Evolutionary conservation across 2,113 vertebrate species (phyloP), one percentile per base, ranked within the genome.

Genomic region (Synchiropus splendidus): DNA sequence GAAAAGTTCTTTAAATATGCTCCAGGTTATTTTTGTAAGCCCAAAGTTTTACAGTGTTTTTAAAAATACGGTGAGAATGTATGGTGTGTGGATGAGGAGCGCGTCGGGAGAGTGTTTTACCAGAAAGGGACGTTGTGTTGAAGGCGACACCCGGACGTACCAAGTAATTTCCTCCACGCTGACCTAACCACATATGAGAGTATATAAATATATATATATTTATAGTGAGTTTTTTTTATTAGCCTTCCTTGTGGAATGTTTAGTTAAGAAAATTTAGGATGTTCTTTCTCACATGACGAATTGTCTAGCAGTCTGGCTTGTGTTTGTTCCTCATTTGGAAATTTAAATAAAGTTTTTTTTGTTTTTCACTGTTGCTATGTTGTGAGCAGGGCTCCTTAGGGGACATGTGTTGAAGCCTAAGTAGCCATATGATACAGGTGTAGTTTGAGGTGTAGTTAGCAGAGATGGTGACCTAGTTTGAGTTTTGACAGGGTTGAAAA

Each of bases 1-100:
- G 46, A 59, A 54, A 67, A 46, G 73, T 67, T 78, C 77, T 79
- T 75, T 48, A 79, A 77, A 82, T 78, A 61, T 63, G 81, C 78
- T 78, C 16, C 39, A 35, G 64, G 72, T 85, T 86, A 85, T 85
- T 87, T 87, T 87, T 86, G 66, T 85, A 85, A 78, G 70, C 59
- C 70, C 63, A 67, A 64, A 58, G 75, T 82, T 84, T 83, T 83
- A 51, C 77, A 81, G 72, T 75, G 79, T 85, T 82, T 85, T 74
- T 82, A 10, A 34, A 45, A 73, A 79, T 58, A 69, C 52, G 70
- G 71, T 72, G 57, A 70, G 79, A 86, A 82, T 83, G 80, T 83
- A 82, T 72, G 38, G 72, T 66, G 67, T 69, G 63, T 30, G 42
- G 47, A 56, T 39, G 42, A 61, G 17, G 16, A 40, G 56, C 48